Conservation (phyloP, 2,888 invertebrate species). For the Troglohyphantes excavatus region DNA sequence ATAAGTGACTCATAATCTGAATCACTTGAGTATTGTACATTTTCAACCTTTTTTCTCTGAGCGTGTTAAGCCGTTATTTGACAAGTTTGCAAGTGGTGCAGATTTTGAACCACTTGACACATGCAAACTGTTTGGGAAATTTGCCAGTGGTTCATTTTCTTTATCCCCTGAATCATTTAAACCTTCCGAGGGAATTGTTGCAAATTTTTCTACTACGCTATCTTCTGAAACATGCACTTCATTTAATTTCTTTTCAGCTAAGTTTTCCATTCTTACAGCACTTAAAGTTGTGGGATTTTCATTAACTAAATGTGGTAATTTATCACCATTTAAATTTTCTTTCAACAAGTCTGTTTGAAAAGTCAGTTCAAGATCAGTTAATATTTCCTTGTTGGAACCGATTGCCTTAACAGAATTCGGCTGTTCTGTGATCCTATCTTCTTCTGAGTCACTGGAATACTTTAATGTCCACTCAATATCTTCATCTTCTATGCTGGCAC, state of each 20-base stretch:
- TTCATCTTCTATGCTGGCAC: neutral
- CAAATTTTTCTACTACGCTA: neutral
- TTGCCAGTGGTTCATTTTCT: neutral
- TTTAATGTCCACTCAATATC: neutral
- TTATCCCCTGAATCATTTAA: neutral
- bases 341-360: neutral
- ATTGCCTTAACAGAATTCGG: neutral
- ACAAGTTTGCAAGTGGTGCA: neutral
- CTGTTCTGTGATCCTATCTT: neutral
- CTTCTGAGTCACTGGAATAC: constrained; percentile 5
- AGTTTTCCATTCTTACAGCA: neutral
- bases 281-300: neutral
- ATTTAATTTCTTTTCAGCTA: neutral
- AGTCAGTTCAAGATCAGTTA: no score
- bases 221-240: neutral
- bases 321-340: neutral
- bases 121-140: neutral
- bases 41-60: no score
- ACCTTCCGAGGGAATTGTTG: neutral
- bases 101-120: constrained; percentile 2
- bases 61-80: no score
- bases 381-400: no score
- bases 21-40: no score
- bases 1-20: no score
- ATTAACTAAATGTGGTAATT: neutral